Base-by-base conservation (phyloP, 2,797 vertebrate species). In the Poecilia picta region DNA sequence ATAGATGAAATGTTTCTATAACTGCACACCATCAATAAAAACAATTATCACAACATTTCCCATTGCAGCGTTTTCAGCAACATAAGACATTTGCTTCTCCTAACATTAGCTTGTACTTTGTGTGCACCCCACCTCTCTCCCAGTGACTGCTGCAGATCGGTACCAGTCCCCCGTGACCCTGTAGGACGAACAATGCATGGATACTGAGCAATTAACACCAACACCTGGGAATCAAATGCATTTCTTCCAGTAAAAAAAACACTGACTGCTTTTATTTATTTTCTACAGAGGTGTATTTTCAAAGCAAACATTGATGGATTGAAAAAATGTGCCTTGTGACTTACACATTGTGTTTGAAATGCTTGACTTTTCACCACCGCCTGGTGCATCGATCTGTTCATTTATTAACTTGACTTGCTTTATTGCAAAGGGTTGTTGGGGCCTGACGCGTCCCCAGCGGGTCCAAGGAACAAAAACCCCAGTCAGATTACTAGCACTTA, bases 331-430 rank as follows among this genome's bases (percentile, higher is more conserved):
- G 47, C 66, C 59, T 68, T 70, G 4, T 53, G 64, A 71, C 49
- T 55, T 77, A 15, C 43, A 45, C 59, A 49, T 66, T 68, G 75
- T 49, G 45, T 66, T 76, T 49, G 7, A 75, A 75, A 64, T 25
- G 45, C n/a, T 45, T 72, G 36, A 41, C 25, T 28, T 71, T 43
- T 28, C 75, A 55, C 47, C n/a, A 53, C 25, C 13, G n/a, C 25
- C 20, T 41, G 49, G 16, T 45, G 36, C 8, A 71, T 77, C 46
- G 47, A 77, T 70, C 76, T 18, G 28, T 77, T 77, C 47, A 43
- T 39, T 71, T 53, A 77, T 77, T 71, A 71, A 41, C 25, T 71
- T 51, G 47, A 51, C 62, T 47, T 53, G 36, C 39, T 71, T 77
- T 43, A 43, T 70, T 31, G 13, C 23, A 57, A 41, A 75, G 51